A percentile compares a stretch with the other conserved stretches of the same genome.
These are phyloP conservation scores for Crotalus horridus DNA, from an alignment of 2,113 vertebrate genomes.

Conservation along the genomic window DNA sequence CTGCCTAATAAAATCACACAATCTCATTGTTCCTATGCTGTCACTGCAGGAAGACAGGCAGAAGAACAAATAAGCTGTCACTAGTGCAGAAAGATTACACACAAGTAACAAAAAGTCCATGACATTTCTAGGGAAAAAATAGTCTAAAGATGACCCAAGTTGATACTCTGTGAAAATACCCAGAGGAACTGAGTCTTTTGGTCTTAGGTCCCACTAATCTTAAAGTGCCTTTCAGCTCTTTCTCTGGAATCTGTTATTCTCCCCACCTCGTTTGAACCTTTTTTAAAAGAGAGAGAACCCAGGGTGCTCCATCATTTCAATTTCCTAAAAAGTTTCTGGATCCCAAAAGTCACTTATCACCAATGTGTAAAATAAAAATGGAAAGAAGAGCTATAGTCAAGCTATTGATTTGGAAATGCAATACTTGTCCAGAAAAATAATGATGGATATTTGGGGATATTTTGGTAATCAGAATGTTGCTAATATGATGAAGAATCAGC, in stretches of 20 bases:
- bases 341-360: neutral
- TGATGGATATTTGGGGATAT: neutral
- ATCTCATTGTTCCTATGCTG: neutral
- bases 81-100: neutral
- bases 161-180: neutral
- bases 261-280: neutral
- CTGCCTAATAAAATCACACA: neutral
- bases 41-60: neutral
- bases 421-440: neutral
- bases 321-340: neutral
- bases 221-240: neutral
- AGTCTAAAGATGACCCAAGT: neutral
- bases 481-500: neutral
- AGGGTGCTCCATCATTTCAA: neutral
- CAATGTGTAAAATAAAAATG: neutral
- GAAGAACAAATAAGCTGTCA: neutral
- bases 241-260: neutral
- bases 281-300: neutral
- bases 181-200: neutral
- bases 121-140: neutral
- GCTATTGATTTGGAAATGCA: neutral
- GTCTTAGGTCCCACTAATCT: neutral
- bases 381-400: neutral
- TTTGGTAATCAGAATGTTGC: neutral
- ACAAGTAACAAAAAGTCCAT: neutral